Conservation (phyloP, 2,888 invertebrate species). For the Timandra comae region DNA sequence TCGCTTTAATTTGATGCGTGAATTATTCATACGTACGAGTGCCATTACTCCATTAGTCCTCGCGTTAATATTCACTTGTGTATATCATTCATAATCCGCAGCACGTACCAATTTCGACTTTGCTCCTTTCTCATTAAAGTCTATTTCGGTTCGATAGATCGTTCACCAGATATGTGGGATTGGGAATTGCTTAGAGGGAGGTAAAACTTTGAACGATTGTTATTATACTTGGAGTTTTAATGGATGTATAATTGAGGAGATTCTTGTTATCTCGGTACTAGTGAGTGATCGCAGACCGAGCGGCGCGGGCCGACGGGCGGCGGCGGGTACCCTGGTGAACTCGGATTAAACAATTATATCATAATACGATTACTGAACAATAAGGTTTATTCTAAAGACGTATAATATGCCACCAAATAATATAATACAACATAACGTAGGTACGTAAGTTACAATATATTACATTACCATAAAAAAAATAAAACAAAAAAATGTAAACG, state of each 20-base stretch:
- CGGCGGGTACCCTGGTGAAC: too few relatives aligned
- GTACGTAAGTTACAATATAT: too few relatives aligned
- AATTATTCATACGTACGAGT: constrained; percentile 42
- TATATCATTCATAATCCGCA: constrained; percentile 18
- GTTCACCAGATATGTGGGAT: constrained; percentile 30
- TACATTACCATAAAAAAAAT: too few relatives aligned
- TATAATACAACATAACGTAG: too few relatives aligned
- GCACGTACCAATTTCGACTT: constrained; percentile 9
- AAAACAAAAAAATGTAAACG: too few relatives aligned
- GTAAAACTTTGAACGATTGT: constrained; percentile 36
- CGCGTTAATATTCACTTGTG: constrained; percentile 39
- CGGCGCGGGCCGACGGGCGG: too few relatives aligned
- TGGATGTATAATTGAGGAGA: constrained; percentile 29
- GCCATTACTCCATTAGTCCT: constrained; percentile 40
- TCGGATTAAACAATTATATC: too few relatives aligned
- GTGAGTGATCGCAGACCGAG: too few relatives aligned
- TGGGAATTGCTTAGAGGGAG: constrained; percentile 32
- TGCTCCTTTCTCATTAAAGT: constrained; percentile 7
- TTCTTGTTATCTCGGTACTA: constrained; percentile 2
- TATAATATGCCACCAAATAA: too few relatives aligned
- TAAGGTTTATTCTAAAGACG: too few relatives aligned
- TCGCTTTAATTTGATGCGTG: constrained; percentile 40
- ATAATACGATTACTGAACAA: too few relatives aligned
- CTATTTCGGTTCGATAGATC: constrained; percentile 1
- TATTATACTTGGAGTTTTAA: constrained; percentile 28